Conservation (phyloP, 1,140 invertebrate genomes). For the Oedothorax gibbosus region DNA sequence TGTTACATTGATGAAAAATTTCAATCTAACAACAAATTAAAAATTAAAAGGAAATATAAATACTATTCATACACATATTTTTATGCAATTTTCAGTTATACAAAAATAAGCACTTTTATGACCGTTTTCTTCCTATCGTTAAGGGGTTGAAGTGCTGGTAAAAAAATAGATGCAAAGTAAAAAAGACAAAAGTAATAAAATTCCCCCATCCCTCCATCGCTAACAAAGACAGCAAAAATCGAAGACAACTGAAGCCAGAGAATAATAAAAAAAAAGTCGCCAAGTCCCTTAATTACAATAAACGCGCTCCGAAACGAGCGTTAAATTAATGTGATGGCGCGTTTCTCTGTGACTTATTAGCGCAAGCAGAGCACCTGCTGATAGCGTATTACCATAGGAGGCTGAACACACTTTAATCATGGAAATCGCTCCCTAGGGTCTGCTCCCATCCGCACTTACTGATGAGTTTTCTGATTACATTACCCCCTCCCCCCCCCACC, state of each 20-base stretch:
- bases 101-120: neutral
- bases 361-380: slow-evolving; percentile 50
- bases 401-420: slow-evolving; percentile 56
- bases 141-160: neutral
- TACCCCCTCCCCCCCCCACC: slow-evolving; percentile 19
- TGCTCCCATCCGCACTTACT: slow-evolving; percentile 52
- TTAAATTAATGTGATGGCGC: slow-evolving; percentile 58
- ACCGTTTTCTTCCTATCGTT: neutral
- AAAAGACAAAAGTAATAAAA: neutral
- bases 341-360: slow-evolving; percentile 52
- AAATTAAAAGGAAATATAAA: no score
- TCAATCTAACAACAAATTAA: no score
- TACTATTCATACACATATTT: no score
- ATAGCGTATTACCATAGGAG: slow-evolving; percentile 41
- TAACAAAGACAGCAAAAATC: slow-evolving; percentile 2
- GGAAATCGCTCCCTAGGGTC: slow-evolving; percentile 39
- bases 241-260: neutral
- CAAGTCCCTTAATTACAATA: slow-evolving; percentile 53
- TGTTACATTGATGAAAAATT: no score
- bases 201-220: neutral
- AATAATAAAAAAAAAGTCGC: slow-evolving; percentile 9
- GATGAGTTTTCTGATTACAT: slow-evolving; percentile 59
- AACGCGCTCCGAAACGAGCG: slow-evolving; percentile 47
- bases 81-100: no score
- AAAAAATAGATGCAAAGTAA: neutral